phyloP scores from a whole-genome alignment of 2,888 invertebrate genomes.

The Lepidonotus clava region DNA sequence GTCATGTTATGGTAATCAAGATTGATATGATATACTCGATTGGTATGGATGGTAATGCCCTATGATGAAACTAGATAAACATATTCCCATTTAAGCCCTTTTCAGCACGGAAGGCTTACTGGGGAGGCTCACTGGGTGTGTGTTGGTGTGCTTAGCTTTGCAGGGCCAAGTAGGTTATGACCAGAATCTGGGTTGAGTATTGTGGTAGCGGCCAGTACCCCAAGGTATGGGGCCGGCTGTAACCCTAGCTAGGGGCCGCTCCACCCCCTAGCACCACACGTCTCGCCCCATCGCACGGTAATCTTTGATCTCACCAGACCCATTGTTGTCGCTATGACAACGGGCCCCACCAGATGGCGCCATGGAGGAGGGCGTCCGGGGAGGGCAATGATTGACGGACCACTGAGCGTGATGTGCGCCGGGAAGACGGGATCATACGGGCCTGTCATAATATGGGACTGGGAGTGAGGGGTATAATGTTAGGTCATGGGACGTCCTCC shows the following conservation, averaged over 20 bases:
- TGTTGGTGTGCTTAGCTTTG: background rate
- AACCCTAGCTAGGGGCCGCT: background rate
- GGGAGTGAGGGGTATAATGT: no score
- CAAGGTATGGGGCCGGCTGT: background rate
- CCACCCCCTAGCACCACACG: background rate
- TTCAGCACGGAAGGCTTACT: background rate
- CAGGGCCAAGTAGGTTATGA: background rate
- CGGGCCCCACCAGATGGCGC: background rate
- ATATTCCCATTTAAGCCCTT: background rate
- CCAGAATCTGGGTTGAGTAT: conserved; percentile 5
- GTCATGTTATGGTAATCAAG: no score
- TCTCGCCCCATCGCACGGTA: background rate
- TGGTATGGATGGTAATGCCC: no score
- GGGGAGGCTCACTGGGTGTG: background rate
- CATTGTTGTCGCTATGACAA: conserved; percentile 12
- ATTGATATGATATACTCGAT: no score
- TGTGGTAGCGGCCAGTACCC: background rate
- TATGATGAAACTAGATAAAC: no score
- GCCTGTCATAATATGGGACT: background rate
- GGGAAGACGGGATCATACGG: background rate
- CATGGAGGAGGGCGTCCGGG: background rate
- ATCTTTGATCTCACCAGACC: conserved; percentile 22
- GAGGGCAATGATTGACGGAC: background rate
- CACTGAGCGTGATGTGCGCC: background rate
- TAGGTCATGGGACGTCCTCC: no score